Base-by-base conservation (phyloP, 2,888 invertebrate genomes). In the Halocaridina rubra region DNA sequence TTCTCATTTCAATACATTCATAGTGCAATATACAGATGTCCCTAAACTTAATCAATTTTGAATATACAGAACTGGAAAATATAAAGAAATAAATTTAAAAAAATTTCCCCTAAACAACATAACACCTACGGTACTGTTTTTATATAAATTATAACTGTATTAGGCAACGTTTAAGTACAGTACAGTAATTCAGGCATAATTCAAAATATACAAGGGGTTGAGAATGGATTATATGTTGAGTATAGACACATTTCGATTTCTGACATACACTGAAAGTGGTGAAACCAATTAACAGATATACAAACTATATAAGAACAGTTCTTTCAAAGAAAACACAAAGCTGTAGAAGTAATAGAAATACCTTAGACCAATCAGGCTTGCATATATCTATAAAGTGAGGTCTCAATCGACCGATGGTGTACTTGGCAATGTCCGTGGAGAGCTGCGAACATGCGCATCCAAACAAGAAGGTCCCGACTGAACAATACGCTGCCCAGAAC, bases 351-450 rank as follows among this genome's bases (percentile, higher is more conserved):
- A 30, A 8, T 24, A n/a, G n/a, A 69, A 27, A 30, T 71, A 86
- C 81, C 85, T 81, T 29, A 3, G 61, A 53, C 81, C 84, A 85
- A 74, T 89, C 88, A 0, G 98, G 98, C 80, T 93, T 92, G 90
- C 99, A 99, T 0, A 98, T 95, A 89, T 93, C 93, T 90, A 97
- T 94, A 92, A 99, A 99, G 92, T 99, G 98, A 33, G 99, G 99
- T 89, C 99, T 93, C 89, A 98, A 92, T 80, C 98, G 93, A 57
- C 99, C 99, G 32, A 89, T 78, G 27, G 88, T 74, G 82, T 88
- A 89, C 82, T 89, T 89, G 67, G 86, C 96, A 88, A 98, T 94
- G 91, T 99, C 98, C 3, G 98, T 98, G 88, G 95, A 94, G 72
- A 97, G 92, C 91, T 97, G 96, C 88, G 95, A 95, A 89, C 95